Base-by-base conservation (phyloP, 2,113 vertebrate species). In the Plecturocebus donacophilus region DNA sequence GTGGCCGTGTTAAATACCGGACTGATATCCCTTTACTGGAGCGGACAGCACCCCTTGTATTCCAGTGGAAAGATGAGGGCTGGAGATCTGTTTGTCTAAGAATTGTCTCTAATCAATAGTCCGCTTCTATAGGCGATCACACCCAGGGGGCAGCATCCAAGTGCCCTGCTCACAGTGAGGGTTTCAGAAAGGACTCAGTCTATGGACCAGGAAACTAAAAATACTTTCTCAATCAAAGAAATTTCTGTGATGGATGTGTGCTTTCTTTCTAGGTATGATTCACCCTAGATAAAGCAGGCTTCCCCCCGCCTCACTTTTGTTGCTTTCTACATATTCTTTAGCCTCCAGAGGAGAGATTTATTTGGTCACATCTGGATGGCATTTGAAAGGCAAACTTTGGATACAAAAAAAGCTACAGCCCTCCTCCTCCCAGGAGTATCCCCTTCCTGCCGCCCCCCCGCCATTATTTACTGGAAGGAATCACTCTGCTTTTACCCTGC, bases 311-410 rank as follows among this genome's bases (percentile, higher is more conserved):
- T 8, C 32, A 61, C 30, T 82, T 87, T 90, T 77, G 83, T 90
- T 92, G 40, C 95, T 66, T 95, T 94, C 64, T 94, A 73, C 84
- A 91, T 81, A 81, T 93, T 84, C 58, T 76, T 95, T 81, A 77
- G 88, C 52, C 56, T 80, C 76, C 25, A 21, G 81, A 85, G 84
- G 84, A 79, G 38, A 96, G 90, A 92, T 97, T 97, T 92, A 91
- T 97, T 95, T 96, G 95, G 87, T 87, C 81, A 40, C 0, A 19
- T 92, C 83, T 91, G 94, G 75, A 83, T 93, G 88, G 88, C 80
- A 58, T 95, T 94, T 90, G 91, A 82, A 96, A 95, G 96, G 95
- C 77, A 96, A 85, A 92, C 80, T 80, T 95, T 88, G 90, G 90
- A 45, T 76, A 71, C 10, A 11, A 96, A 84, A 47, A 87, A 70